Evolutionary conservation across 2,113 vertebrate genomes (phyloP), one percentile per base, ranked within the genome.

Genomic region (Neomonachus schauinslandi): DNA sequence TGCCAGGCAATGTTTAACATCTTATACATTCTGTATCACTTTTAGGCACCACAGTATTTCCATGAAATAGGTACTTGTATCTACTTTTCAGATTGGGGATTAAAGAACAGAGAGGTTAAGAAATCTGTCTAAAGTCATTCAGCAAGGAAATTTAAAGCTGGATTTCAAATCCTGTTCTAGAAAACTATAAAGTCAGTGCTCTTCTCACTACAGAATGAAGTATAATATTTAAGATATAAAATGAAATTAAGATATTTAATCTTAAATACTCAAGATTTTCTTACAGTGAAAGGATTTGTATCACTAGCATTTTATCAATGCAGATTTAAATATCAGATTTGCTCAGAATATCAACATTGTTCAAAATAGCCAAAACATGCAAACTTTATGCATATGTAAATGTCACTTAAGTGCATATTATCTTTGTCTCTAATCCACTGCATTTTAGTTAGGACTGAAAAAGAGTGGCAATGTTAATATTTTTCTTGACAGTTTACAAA

Each of bases 401-500:
- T 51, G 7, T 36, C 39, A n/a, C 1, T 22, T 72, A 26, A 33
- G 14, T 53, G 13, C 18, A 39, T 74, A 49, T 31, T 42, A 8
- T 57, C 33, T 71, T 31, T 57, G 8, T 81, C 1, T 86, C 59
- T 89, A 74, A 33, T 21, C 7, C 4, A 11, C 18, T 87, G 12
- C 5, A 39, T 55, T 79, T 74, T 93, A 79, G 6, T 57, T 81
- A 76, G 3, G 16, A 67, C 13, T 82, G 4, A 81, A 46, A 61
- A 7, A 72, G 7, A 61, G 0, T 26, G 2, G 5, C 13, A 39
- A 39, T 33, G 0, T 77, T 59, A 57, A 0, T 9, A 67, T 0
- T 12, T 18, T 42, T 33, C 11, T 67, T 39, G 31, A 51, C 1
- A 21, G 1, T 55, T 76, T 36, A 46, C 11, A 46, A 39, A 76